Base-by-base conservation (phyloP, 2,113 vertebrate species). In the Gulo gulo region DNA sequence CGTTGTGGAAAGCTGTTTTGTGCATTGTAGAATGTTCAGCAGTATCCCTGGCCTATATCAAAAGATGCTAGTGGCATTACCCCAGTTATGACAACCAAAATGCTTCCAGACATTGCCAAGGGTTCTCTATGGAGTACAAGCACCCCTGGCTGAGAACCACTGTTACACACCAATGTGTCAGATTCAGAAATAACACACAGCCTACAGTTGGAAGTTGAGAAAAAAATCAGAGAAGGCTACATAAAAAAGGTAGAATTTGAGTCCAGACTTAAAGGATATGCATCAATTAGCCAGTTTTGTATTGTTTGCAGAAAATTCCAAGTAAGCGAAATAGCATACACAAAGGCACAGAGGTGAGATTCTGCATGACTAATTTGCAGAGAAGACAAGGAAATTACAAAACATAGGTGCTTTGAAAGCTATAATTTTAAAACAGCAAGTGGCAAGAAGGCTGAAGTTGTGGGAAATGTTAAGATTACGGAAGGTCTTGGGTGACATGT, bases 381-480 rank as follows among this genome's bases (percentile, higher is more conserved):
- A 23, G 6, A 67, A 24, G 50, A 92, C 24, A 74, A 91, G 36
- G 6, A n/a, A 69, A 50, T 39, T 79, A 74, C 4, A 84, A 96
- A 91, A 73, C 7, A 4, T 3, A 24, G 42, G 47, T 55, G 34
- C 57, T 92, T 84, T 59, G 31, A 88, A 84, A 88, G 26, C 9
- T 84, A 39, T 79, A 63, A 93, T 42, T 52, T 93, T 84, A 94
- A 94, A 94, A 24, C 26, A 94, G 57, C 12, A 82, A 83, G 55
- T 57, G 52, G 61, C 26, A 69, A n/a, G n/a, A 20, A 78, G 47
- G 39, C 11, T 81, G 59, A 84, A 45, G 31, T 18, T 21, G 6
- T 4, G 23, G 76, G 73, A 94, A 55, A 52, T 39, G 34, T 76
- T 76, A 55, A 79, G 73, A 45, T 88, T 24, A 31, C 0, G 10